Base-by-base conservation (phyloP, 2,113 vertebrate species). In the Sinocyclocheilus anshuiensis region DNA sequence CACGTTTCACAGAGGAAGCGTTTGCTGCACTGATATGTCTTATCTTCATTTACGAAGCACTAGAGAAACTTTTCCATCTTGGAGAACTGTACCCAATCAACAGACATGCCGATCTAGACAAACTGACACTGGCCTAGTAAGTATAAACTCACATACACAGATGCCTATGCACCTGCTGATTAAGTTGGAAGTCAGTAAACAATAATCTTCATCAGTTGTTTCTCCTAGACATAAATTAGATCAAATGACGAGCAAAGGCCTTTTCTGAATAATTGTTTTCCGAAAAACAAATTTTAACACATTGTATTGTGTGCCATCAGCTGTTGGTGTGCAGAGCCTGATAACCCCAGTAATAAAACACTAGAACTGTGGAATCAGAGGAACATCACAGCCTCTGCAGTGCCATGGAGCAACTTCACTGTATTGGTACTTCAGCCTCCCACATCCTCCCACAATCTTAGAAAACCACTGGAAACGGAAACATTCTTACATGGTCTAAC, bases 1-100 rank as follows among this genome's bases (percentile, higher is more conserved):
- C 97, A n/a, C 97, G 98, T 78, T 99, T 99, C 94, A 99, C 98
- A 0, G 97, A 99, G 91, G 98, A 99, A 89, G 97, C 97, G 15
- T 99, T 99, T 3, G 97, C 98, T 2, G 95, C 97, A 39, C 95
- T 99, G 89, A 99, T 99, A 92, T 99, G 98, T 90, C 95, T 99
- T 86, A 99, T 99, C 91, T 99, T 99, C 92, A 99, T 99, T 92
- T 99, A 97, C 0, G 97, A 99, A 92, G 97, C 97, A 20, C 92
- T 99, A 87, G 98, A 99, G 94, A 99, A 99, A 90, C 95, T 99
- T 84, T 89, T 96, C 48, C 95, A 97, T 86, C 93, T 99, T 91
- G 93, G 96, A 53, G 96, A 96, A 88, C 93, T 94, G 77, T 99
- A 97, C 91, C 97, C 97, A 0, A 93, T 97, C 91, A 96, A 98